phyloP scores from a whole-genome alignment of 2,797 vertebrate species.

The Streptopelia turtur region DNA sequence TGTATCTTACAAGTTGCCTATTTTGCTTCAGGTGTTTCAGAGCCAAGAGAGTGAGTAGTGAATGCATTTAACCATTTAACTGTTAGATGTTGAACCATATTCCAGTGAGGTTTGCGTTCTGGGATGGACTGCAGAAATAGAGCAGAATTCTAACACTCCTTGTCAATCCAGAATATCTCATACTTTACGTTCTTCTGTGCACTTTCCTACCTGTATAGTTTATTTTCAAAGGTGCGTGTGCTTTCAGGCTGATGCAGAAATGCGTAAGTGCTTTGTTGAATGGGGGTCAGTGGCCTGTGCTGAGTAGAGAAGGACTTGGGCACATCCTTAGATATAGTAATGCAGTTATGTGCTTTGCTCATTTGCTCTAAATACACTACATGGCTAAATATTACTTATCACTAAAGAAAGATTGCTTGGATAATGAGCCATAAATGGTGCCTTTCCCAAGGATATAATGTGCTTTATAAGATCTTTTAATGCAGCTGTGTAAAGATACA shows the following conservation, averaged over 20 bases:
- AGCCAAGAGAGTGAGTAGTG: background rate
- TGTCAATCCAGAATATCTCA: background rate
- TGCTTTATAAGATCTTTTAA: background rate
- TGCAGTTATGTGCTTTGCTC: background rate
- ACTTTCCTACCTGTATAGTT: background rate
- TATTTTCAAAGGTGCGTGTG: background rate
- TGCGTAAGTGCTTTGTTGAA: background rate
- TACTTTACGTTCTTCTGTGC: background rate
- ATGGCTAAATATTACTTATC: background rate
- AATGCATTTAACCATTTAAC: background rate
- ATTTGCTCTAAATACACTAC: background rate
- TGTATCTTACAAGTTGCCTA: background rate
- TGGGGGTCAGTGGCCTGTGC: background rate
- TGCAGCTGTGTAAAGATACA: background rate
- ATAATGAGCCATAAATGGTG: background rate
- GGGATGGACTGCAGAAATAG: background rate
- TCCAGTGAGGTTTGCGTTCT: background rate
- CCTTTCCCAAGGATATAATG: background rate
- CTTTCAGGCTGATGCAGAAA: background rate
- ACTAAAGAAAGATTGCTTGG: background rate
- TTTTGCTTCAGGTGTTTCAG: background rate
- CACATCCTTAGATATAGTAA: background rate
- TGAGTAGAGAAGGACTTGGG: background rate
- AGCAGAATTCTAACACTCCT: background rate
- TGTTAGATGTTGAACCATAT: background rate